Percentiles rank a stretch among this genome's conserved stretches.
Evolutionary conservation across 2,888 invertebrate species (phyloP).

Genomic region (Hypomecis punctinalis): DNA sequence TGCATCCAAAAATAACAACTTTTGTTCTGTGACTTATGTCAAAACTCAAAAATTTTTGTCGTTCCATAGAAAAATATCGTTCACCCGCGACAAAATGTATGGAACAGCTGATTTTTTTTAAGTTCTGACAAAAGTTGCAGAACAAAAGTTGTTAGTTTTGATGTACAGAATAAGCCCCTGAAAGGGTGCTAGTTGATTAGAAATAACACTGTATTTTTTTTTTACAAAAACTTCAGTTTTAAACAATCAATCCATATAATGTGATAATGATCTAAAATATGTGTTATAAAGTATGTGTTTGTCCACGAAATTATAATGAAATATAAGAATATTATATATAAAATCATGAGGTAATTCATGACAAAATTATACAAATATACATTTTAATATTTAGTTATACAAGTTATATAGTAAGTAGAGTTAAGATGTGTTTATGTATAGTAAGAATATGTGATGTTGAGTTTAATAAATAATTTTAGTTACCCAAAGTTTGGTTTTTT

Average conservation of each 20-base stretch:
- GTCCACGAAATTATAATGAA: conserved; percentile 15
- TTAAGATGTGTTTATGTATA: conserved; percentile 47
- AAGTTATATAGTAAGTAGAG: conserved; percentile 45
- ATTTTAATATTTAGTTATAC: conserved; percentile 38
- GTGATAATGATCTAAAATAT: conserved; percentile 37
- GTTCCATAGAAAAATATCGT: no score
- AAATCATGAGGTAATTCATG: conserved; percentile 44
- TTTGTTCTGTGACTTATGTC: no score
- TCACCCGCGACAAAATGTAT: no score
- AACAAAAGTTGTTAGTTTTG: no score
- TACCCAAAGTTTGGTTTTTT: conserved; percentile 56
- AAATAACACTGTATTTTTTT: not conserved
- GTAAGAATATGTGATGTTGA: conserved; percentile 73
- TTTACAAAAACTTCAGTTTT: not conserved
- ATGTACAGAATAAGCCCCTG: no score
- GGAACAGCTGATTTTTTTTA: no score
- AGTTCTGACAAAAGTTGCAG: no score
- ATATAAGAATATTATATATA: no score
- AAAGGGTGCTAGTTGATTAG: no score
- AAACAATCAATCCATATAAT: conserved; percentile 12
- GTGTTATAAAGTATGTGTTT: conserved; percentile 29
- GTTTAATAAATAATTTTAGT: conserved; percentile 76
- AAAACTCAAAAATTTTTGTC: no score
- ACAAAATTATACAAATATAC: conserved; percentile 47
- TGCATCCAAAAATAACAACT: no score